A percentile compares a stretch with the other conserved stretches of the same genome.
Evolutionary conservation across 2,113 vertebrate species (phyloP).

Genomic region (Bufo bufo): DNA sequence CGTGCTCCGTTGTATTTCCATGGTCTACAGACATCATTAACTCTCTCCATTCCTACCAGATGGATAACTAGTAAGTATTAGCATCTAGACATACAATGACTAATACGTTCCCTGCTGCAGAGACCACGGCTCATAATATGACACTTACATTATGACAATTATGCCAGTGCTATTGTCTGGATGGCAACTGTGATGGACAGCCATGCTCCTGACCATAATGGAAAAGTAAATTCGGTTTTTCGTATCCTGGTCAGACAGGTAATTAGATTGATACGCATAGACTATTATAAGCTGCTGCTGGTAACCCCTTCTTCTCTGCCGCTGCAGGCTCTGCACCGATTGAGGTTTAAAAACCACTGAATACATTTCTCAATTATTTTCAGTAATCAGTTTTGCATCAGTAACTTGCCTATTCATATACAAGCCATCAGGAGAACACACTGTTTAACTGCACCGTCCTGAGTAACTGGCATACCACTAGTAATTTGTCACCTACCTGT

Average conservation of each 20-base stretch:
- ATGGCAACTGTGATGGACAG: too few species aligned
- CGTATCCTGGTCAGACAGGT: not conserved
- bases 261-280: not conserved
- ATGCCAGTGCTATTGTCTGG: too few species aligned
- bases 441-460: not conserved
- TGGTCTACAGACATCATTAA: not conserved
- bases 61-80: not conserved
- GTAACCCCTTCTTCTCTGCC: not conserved
- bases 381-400: not conserved
- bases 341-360: not conserved
- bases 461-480: not conserved
- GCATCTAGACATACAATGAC: not conserved
- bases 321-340: too few species aligned
- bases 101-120: not conserved
- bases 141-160: not conserved
- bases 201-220: not conserved
- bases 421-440: not conserved
- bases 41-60: not conserved
- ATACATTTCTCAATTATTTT: not conserved
- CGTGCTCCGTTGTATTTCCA: not conserved
- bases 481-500: constrained; percentile 32
- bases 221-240: not conserved
- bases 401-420: not conserved
- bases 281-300: too few species aligned
- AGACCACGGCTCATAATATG: not conserved